Conservation (phyloP, 1,140 invertebrate genomes). For the Drosophila lacteicornis region DNA sequence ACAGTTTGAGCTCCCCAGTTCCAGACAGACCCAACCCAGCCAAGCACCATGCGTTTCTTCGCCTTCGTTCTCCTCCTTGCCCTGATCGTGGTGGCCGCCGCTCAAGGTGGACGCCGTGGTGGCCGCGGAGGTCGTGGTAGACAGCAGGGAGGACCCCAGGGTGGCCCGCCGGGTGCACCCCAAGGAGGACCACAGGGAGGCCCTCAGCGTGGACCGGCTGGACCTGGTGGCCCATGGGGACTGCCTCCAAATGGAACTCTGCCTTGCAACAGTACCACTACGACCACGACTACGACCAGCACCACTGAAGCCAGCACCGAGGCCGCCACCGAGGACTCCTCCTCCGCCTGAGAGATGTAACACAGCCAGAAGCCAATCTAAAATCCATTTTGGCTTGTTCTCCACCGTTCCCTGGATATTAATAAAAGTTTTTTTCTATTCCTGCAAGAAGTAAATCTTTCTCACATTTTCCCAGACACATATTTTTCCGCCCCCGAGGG, state of each 20-base stretch:
- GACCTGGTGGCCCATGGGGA: constrained; percentile 27
- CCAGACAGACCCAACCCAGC: constrained; percentile 3
- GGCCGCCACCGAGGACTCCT: constrained; percentile 16
- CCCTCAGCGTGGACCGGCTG: constrained; percentile 2
- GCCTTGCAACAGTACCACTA: constrained; percentile 19
- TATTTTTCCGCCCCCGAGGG: constrained; percentile 19
- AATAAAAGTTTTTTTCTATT: constrained; percentile 63
- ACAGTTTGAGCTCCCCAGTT: constrained; percentile 24
- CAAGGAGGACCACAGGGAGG: constrained; percentile 10
- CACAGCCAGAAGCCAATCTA: constrained; percentile 38
- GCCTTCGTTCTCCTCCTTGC: constrained; percentile 31
- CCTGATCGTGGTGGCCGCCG: constrained; percentile 34
- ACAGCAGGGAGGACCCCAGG: constrained; percentile 8
- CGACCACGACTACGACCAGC: constrained; percentile 3
- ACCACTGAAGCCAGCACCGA: constrained; percentile 33
- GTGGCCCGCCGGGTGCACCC: constrained; percentile 13
- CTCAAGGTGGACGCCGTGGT: constrained; percentile 26
- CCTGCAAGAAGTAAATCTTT: constrained; percentile 37
- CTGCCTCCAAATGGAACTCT: constrained; percentile 37
- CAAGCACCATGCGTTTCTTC: constrained; percentile 29
- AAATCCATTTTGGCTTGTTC: constrained; percentile 52
- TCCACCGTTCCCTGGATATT: constrained; percentile 39
- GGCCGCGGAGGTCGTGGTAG: constrained; percentile 6
- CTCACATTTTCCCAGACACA: constrained; percentile 39
- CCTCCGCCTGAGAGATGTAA: constrained; percentile 5